Evolutionary conservation across 2,797 vertebrate species (phyloP).

Genomic region (Chloroceryle inda): DNA sequence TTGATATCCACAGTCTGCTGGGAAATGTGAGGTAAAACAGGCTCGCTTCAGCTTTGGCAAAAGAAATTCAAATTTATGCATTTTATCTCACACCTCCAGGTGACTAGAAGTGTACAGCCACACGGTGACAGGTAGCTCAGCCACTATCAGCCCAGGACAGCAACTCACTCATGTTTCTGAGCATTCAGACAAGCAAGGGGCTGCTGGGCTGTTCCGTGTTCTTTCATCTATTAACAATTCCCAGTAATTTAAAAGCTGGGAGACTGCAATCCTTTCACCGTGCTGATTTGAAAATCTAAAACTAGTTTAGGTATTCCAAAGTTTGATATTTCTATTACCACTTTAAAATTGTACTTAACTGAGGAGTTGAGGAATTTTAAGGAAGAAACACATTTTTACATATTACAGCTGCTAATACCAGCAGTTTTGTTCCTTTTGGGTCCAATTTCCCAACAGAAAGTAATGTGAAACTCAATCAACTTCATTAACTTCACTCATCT

Average conservation of each 20-base stretch:
- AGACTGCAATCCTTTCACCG: neutral
- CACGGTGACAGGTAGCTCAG: rapidly evolving
- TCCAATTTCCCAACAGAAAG: neutral
- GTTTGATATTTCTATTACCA: neutral
- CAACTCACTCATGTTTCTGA: neutral
- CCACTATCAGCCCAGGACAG: neutral
- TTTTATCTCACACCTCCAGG: neutral
- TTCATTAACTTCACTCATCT: neutral
- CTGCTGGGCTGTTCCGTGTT: neutral
- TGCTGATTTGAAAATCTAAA: neutral
- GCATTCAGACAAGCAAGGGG: neutral
- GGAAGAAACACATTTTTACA: neutral
- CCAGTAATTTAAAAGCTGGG: neutral
- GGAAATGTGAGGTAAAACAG: neutral
- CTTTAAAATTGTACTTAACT: neutral
- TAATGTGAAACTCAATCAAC: neutral
- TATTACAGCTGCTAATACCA: neutral
- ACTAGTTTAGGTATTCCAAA: neutral
- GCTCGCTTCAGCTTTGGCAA: neutral
- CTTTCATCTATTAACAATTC: neutral
- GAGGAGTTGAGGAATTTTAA: neutral
- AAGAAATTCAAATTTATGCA: neutral
- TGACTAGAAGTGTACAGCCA: neutral
- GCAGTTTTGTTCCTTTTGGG: neutral
- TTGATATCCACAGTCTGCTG: neutral